These are phyloP conservation scores for Pyrrhura leucotis DNA, from an alignment of 2,797 vertebrate genomes.

Conservation along the genomic window DNA sequence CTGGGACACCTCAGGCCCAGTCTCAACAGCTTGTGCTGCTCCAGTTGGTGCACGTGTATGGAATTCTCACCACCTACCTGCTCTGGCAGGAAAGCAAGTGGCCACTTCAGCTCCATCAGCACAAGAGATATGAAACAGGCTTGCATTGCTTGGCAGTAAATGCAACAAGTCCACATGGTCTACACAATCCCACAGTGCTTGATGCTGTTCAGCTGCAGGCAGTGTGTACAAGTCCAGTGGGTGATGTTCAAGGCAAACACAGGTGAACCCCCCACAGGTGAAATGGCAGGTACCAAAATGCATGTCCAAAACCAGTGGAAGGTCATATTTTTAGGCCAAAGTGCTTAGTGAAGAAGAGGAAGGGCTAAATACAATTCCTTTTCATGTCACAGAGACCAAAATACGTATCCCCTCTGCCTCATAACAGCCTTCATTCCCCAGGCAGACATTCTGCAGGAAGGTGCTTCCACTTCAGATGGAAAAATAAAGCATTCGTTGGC, in stretches of 20 bases:
- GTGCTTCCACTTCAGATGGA: neutral
- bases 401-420: neutral
- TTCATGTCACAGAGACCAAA: neutral
- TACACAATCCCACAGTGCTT: neutral
- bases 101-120: neutral
- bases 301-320: neutral
- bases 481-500: neutral
- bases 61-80: neutral
- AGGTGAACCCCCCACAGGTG: neutral
- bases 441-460: neutral
- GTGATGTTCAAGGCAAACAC: neutral
- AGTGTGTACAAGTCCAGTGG: neutral
- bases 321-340: neutral
- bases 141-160: neutral
- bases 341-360: neutral
- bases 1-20: neutral
- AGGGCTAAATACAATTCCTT: neutral
- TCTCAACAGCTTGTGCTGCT: neutral
- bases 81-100: neutral
- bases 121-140: neutral
- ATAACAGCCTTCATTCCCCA: fast-evolving
- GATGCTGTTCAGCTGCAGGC: neutral
- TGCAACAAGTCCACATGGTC: neutral
- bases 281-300: neutral
- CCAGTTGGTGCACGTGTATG: fast-evolving